Evolutionary conservation across 2,113 vertebrate genomes (phyloP).

Genomic region (Excalfactoria chinensis): DNA sequence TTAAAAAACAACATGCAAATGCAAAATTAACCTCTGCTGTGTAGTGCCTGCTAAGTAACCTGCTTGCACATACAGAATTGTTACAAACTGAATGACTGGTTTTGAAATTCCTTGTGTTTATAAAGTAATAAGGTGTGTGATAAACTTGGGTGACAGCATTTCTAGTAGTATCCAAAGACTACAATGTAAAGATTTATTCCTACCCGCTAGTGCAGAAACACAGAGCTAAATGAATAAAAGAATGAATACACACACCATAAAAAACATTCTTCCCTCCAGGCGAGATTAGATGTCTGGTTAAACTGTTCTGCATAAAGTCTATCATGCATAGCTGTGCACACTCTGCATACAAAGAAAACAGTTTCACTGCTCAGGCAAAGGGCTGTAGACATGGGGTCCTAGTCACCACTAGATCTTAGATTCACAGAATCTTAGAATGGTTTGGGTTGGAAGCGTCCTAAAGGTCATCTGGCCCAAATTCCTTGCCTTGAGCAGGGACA

Average conservation of each 20-base stretch:
- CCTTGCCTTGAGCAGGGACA: neutral
- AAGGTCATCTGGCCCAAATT: neutral
- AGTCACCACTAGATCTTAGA: neutral
- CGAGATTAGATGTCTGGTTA: constrained; percentile 14
- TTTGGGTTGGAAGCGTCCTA: neutral
- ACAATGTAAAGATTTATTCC: constrained; percentile 48
- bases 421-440: neutral
- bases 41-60: neutral
- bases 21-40: neutral
- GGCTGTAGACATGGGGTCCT: neutral
- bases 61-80: neutral
- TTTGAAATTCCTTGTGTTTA: constrained; percentile 29
- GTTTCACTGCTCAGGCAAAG: neutral
- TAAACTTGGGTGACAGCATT: neutral
- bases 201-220: constrained; percentile 37
- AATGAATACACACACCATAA: constrained; percentile 5
- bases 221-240: constrained; percentile 41
- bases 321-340: neutral
- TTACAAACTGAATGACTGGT: neutral
- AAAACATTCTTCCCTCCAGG: constrained; percentile 43
- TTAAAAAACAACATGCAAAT: neutral
- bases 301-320: constrained; percentile 2
- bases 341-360: neutral
- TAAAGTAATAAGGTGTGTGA: neutral
- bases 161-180: neutral